phyloP scores from a whole-genome alignment of 2,797 vertebrate genomes.

The Cossypha dichroa region DNA sequence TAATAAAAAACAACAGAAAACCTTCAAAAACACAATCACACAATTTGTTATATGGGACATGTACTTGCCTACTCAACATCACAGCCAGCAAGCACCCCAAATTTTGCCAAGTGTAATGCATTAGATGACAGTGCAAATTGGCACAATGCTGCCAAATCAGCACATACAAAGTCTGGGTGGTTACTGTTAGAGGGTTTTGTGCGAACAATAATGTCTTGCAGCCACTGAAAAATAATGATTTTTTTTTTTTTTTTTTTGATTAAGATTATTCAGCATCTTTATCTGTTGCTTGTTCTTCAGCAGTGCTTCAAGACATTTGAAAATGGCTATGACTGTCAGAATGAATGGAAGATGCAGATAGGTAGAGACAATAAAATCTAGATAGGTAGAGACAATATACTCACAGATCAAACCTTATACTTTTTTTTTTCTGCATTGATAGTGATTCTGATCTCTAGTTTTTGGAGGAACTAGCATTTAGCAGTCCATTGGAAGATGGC shows the following conservation, averaged over 20 bases:
- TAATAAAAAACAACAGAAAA: neutral
- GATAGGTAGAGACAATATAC: neutral
- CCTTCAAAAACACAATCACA: neutral
- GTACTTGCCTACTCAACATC: neutral
- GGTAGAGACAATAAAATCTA: neutral
- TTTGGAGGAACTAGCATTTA: neutral
- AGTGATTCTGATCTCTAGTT: neutral
- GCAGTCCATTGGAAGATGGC: neutral
- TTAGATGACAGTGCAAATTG: neutral
- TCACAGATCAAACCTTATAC: neutral
- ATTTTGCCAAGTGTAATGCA: neutral
- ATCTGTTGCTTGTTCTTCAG: neutral
- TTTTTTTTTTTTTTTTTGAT: neutral
- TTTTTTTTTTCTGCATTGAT: neutral
- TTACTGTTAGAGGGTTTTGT: neutral
- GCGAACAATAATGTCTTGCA: neutral
- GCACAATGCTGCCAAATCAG: neutral
- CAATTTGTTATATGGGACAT: neutral
- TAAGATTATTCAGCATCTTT: neutral
- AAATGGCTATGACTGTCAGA: neutral
- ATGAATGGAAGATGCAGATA: neutral
- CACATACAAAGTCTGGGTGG: neutral
- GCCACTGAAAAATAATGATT: neutral
- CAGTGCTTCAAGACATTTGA: neutral
- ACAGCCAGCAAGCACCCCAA: accelerated